A percentile compares a stretch with the other conserved stretches of the same genome.
These are phyloP conservation scores for Crocuta crocuta DNA, from an alignment of 2,113 vertebrate genomes.

Conservation along the genomic window DNA sequence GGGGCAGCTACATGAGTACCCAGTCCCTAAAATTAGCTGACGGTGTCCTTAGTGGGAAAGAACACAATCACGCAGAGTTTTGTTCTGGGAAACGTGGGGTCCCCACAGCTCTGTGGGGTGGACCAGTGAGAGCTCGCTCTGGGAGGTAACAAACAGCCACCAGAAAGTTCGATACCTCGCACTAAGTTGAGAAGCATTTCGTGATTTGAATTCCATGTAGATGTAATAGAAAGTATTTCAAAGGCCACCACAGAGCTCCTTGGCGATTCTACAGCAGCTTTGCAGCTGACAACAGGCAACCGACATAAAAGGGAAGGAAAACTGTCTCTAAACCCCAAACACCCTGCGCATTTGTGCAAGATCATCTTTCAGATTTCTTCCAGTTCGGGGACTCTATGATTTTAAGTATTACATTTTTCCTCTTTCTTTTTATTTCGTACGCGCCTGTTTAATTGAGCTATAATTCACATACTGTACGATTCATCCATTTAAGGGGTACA, in stretches of 20 bases:
- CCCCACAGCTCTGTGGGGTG: fast-evolving
- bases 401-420: neutral
- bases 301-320: neutral
- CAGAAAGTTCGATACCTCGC: neutral
- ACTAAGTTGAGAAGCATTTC: neutral
- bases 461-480: neutral
- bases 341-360: neutral
- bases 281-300: neutral
- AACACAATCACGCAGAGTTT: neutral
- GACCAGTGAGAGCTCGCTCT: neutral
- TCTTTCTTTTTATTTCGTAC: neutral
- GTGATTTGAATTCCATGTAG: neutral
- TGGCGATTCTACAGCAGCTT: neutral
- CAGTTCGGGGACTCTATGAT: neutral
- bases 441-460: neutral
- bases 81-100: neutral
- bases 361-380: neutral
- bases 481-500: neutral
- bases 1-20: fast-evolving
- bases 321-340: neutral
- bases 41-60: neutral
- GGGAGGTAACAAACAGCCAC: neutral
- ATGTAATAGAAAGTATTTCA: neutral
- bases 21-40: neutral
- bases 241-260: neutral